Conservation (phyloP, 2,888 invertebrate species). For the Eupithecia dodoneata region DNA sequence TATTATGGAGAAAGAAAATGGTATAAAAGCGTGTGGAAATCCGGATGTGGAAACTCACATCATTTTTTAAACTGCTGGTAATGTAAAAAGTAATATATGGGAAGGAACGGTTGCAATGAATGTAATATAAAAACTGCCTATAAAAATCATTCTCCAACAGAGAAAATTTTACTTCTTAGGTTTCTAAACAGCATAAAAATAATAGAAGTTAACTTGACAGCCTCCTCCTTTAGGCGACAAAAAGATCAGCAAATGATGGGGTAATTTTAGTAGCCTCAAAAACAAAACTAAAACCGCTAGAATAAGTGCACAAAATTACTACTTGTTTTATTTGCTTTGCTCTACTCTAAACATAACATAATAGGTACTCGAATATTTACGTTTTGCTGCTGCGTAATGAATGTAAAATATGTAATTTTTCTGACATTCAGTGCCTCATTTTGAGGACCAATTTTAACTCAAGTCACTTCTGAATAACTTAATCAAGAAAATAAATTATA, state of each 20-base stretch:
- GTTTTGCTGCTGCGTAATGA: background rate
- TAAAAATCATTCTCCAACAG: background rate
- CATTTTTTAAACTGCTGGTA: conserved; percentile 10
- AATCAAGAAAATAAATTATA: background rate
- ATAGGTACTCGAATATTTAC: background rate
- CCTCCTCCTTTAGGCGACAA: background rate
- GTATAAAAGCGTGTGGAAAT: conserved; percentile 33
- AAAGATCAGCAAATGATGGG: background rate
- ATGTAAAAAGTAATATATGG: background rate
- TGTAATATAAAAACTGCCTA: too few species aligned
- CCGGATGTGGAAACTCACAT: conserved; percentile 17
- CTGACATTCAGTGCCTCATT: background rate
- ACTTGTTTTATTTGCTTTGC: background rate
- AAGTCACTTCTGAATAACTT: background rate
- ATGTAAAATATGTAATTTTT: background rate
- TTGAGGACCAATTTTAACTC: background rate
- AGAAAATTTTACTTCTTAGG: background rate
- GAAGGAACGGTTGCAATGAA: background rate
- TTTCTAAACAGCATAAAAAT: background rate
- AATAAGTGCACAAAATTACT: background rate
- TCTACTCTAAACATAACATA: background rate
- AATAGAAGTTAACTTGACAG: background rate
- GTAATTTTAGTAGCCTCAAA: background rate
- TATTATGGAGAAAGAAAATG: conserved; percentile 34
- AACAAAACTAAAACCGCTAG: background rate